Evolutionary conservation across 2,888 invertebrate species (phyloP), one percentile per base, ranked within the genome.

Genomic region (Dendrolimus houi): DNA sequence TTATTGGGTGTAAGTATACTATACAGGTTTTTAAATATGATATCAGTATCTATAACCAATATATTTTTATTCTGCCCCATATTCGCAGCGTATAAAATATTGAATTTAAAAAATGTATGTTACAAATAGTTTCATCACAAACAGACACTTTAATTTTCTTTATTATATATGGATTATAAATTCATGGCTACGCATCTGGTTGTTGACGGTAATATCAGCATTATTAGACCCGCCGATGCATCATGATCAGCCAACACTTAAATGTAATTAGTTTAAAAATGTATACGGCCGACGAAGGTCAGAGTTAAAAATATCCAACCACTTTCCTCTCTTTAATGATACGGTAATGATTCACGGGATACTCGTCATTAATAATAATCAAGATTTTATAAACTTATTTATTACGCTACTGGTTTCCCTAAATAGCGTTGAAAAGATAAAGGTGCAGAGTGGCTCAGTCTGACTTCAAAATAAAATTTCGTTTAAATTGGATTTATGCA

Each of bases 131-230:
- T 29, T 29, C 29, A 29, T 29, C 29, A 29, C 29, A 29, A 29
- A 29, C 29, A 29, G 29, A 29, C 29, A 29, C 29, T 29, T 3
- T 6, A 29, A 29, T 29, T 29, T 29, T 29, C 29, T 29, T 29
- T 29, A 29, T 29, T 29, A 29, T 3, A 29, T 55, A 63, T 72
- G 66, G 71, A 59, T 72, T 72, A 78, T 71, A 65, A 60, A 63
- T 66, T 63, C 63, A 62, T 58, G 60, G 63, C 58, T 59, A 54
- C 59, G 58, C 61, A 58, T 60, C 60, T 58, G 59, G 59, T 57
- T 67, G 68, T 65, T 68, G 73, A 75, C 73, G 72, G 68, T 76
- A 70, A 77, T 75, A 70, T 75, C 67, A 70, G 71, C 70, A 66
- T 65, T 64, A 61, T 72, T 70, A 66, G 61, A 59, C 58, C 62